Percentiles rank a stretch among this genome's conserved stretches.
phyloP scores from a whole-genome alignment of 92 coral and sea anemone genomes.

The Parazoanthus swiftii region DNA sequence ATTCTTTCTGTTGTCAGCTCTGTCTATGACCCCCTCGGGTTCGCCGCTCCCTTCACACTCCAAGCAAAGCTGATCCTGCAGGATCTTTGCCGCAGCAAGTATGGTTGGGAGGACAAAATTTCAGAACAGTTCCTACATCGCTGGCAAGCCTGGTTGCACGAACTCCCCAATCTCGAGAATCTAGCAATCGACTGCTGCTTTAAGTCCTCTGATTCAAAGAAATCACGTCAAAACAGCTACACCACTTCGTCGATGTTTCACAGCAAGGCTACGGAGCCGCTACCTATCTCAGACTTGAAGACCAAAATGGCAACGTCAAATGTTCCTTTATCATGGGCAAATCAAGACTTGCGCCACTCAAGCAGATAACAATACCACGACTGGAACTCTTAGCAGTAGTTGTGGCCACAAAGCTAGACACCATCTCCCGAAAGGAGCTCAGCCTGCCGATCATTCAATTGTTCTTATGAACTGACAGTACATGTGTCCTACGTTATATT shows the following conservation, averaged over 20 bases:
- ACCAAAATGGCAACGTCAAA: background rate
- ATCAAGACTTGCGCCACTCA: conserved; percentile 43
- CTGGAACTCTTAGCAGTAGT: conserved; percentile 40
- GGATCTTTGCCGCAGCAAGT: conserved; percentile 43
- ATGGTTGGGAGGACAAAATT: conserved; percentile 47
- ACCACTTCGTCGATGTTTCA: conserved; percentile 39
- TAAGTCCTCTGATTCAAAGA: background rate
- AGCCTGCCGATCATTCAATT: too few species aligned
- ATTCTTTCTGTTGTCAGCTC: conserved; percentile 43
- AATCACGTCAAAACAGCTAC: conserved; percentile 6
- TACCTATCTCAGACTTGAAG: conserved; percentile 4
- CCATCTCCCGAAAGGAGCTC: too few species aligned
- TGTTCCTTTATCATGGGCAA: conserved; percentile 41
- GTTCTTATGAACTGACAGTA: too few species aligned
- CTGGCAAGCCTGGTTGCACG: conserved; percentile 37
- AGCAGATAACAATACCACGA: conserved; percentile 37
- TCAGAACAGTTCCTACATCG: conserved; percentile 20
- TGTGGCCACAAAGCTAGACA: too few species aligned
- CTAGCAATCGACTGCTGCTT: background rate
- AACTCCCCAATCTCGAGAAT: conserved; percentile 6
- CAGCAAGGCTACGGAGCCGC: conserved; percentile 35
- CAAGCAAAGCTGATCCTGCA: conserved; percentile 51
- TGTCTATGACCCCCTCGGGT: conserved; percentile 48
- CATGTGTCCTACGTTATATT: too few species aligned
- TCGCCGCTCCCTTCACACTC: conserved; percentile 35